phyloP scores from a whole-genome alignment of 2,888 invertebrate genomes.

The Leptogaster cylindrica region DNA sequence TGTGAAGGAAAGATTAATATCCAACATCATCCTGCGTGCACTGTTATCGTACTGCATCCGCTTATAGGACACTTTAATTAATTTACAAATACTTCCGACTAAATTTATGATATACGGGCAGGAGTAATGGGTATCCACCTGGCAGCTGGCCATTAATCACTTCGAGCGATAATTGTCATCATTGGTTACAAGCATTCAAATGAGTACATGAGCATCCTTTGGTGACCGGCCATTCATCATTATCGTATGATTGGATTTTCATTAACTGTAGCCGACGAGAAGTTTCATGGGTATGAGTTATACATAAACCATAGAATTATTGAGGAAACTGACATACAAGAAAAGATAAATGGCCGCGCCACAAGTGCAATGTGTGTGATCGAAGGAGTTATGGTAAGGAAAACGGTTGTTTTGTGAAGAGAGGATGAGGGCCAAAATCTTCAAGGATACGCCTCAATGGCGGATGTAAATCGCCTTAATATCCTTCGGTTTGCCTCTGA shows the following conservation, averaged over 20 bases:
- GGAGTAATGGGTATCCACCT: slow-evolving; percentile 22
- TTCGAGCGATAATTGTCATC: slow-evolving; percentile 36
- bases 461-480: slow-evolving; percentile 1
- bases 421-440: not conserved
- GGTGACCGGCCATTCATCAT: slow-evolving; percentile 24
- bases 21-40: slow-evolving; percentile 5
- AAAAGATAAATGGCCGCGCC: slow-evolving; percentile 19
- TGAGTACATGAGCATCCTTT: slow-evolving; percentile 7
- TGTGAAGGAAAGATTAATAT: slow-evolving; percentile 39
- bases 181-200: slow-evolving; percentile 37
- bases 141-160: slow-evolving; percentile 32
- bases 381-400: not conserved
- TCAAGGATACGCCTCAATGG: not conserved
- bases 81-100: slow-evolving; percentile 38
- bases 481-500: slow-evolving; percentile 14
- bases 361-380: slow-evolving; percentile 2
- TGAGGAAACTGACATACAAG: slow-evolving; percentile 1
- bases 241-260: slow-evolving; percentile 32
- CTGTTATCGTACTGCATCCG: slow-evolving; percentile 16
- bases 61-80: slow-evolving; percentile 37
- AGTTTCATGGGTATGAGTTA: not conserved
- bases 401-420: too few species aligned
- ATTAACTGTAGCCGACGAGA: slow-evolving; percentile 27
- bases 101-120: slow-evolving; percentile 29
- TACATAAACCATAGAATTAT: not conserved